A percentile compares a stretch with the other conserved stretches of the same genome.
These are phyloP conservation scores for Clarias laeviceps DNA, from an alignment of 2,797 vertebrate genomes.

Conservation along the genomic window DNA sequence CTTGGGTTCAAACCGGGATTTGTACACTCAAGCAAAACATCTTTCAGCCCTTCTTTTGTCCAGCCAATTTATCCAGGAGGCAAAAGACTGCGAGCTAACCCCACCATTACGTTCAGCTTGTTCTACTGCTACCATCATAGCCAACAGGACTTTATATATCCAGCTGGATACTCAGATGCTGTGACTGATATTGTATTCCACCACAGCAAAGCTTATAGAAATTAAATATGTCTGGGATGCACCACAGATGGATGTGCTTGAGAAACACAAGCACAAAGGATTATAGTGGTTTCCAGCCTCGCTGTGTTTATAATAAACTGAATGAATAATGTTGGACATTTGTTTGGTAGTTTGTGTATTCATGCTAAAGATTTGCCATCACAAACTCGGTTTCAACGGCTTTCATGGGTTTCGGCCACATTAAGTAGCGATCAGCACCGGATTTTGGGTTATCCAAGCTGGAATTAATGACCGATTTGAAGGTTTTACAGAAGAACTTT, in stretches of 20 bases:
- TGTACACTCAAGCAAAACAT: slow-evolving; percentile 64
- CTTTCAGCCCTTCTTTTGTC: slow-evolving; percentile 44
- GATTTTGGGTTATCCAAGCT: slow-evolving; percentile 68
- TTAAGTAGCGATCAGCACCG: slow-evolving; percentile 69
- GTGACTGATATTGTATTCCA: not conserved
- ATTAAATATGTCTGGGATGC: not conserved
- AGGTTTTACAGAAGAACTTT: slow-evolving; percentile 66
- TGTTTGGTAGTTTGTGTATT: slow-evolving; percentile 29
- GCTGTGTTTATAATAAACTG: slow-evolving; percentile 33
- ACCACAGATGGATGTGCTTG: slow-evolving; percentile 5
- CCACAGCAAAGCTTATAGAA: slow-evolving; percentile 25
- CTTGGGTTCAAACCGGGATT: slow-evolving; percentile 56
- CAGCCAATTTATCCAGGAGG: slow-evolving; percentile 55
- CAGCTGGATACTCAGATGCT: not conserved
- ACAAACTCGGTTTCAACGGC: slow-evolving; percentile 38
- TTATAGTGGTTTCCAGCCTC: not conserved
- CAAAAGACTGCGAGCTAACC: slow-evolving; percentile 43
- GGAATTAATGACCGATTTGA: slow-evolving; percentile 76
- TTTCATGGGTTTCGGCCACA: slow-evolving; percentile 59
- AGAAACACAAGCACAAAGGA: not conserved
- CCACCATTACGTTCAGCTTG: slow-evolving; percentile 34
- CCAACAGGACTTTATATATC: slow-evolving; percentile 19
- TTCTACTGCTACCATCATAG: not conserved
- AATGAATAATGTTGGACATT: slow-evolving; percentile 36
- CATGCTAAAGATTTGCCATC: slow-evolving; percentile 50